Base-by-base conservation (phyloP, 1,140 invertebrate species). In the Colletes gigas region DNA sequence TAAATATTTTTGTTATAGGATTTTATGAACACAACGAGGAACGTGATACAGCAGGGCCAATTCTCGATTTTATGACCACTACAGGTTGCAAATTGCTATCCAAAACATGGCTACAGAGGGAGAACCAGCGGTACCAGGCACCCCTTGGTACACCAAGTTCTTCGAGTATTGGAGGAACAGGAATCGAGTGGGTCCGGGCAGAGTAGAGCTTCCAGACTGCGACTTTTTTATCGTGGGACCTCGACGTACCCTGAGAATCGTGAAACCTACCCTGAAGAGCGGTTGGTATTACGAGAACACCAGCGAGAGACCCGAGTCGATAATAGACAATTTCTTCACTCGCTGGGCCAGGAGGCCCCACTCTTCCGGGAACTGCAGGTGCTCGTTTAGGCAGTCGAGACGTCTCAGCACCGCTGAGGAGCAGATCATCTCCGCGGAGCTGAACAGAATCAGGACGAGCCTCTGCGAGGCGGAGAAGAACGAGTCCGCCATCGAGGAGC, bases 281-380 rank as follows among this genome's bases (percentile, higher is more conserved):
- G 83, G 79, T 5, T 77, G 80, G 71, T 93, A 87, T 44, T 93
- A 93, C 78, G 91, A 92, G 50, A 90, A 83, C 39, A 66, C 84
- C 1, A 83, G 72, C 19, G 88, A 91, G 0, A 86, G 90, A 47
- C 89, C 90, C 0, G 92, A 92, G 67, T 92, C 92, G 1, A 80
- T 93, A 19, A 89, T 91, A 66, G 92, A 93, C n/a, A 93, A 93
- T 71, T 93, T 93, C 75, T 91, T 92, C 66, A 83, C 89, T 1
- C 89, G 90, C 0, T 93, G 92, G 92, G 88, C 91, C 8, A 87
- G 81, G 17, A 85, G 90, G 17, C 91, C 92, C 0, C 92, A 93
- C 81, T 90, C 92, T 0, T 91, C 91, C 7, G 90, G 89, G 0
- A 92, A 92, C 44, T 93, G 93, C 63, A 85, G 92, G 6, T 93